Percentiles rank a stretch among this genome's conserved stretches.
Evolutionary conservation across 2,113 vertebrate species (phyloP).

Genomic region (Cranoglanis bouderius): DNA sequence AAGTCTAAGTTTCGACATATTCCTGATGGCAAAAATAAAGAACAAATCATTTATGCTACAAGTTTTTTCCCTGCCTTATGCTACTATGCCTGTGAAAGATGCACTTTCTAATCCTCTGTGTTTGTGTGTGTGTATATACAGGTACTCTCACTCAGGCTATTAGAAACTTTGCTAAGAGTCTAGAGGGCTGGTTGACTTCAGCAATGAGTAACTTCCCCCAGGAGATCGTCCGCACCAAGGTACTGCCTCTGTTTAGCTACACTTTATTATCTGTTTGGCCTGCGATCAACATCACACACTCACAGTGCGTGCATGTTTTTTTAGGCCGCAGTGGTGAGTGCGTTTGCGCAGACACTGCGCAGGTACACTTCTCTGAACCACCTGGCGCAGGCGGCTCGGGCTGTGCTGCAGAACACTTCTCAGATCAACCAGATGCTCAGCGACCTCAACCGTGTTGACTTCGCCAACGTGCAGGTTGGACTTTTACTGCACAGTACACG

Average conservation of each 20-base stretch:
- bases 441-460: conserved; percentile 97
- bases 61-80: too few relatives aligned
- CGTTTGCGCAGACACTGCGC: conserved; percentile 92
- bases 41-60: too few relatives aligned
- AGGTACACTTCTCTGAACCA: conserved; percentile 97
- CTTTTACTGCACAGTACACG: neutral
- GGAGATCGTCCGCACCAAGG: conserved; percentile 91
- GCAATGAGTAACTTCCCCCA: conserved; percentile 94
- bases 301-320: neutral
- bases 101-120: too few relatives aligned
- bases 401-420: conserved; percentile 96
- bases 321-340: conserved; percentile 91
- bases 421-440: conserved; percentile 99
- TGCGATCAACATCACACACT: neutral
- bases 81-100: too few relatives aligned
- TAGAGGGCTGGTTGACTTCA: conserved; percentile 93
- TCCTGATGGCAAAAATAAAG: too few relatives aligned
- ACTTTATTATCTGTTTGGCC: neutral
- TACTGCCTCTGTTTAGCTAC: conserved; percentile 53
- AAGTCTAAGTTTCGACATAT: neutral
- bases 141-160: conserved; percentile 97
- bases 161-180: conserved; percentile 95
- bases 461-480: conserved; percentile 93
- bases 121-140: conserved; percentile 57
- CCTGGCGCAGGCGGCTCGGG: conserved; percentile 91